Base-by-base conservation (phyloP, 2,797 vertebrate genomes). In the Chloroceryle amazona region DNA sequence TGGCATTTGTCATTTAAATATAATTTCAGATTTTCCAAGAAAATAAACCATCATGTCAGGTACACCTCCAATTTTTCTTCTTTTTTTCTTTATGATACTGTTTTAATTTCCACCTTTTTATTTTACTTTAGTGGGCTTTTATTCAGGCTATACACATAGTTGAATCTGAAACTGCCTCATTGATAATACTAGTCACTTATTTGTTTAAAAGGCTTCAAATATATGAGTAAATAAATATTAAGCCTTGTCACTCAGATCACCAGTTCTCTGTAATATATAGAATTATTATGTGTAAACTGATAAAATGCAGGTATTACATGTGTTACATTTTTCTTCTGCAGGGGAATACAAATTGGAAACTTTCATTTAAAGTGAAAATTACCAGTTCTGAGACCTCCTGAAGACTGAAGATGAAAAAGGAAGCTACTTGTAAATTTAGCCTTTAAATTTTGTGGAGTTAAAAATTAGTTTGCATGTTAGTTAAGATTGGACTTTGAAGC, bases 41-140 rank as follows among this genome's bases (percentile, higher is more conserved):
- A 73, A 89, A 60, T 44, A 39, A 94, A 72, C 19, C 2, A 11
- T 35, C 10, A 16, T 31, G 26, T 70, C 39, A 72, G 25, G 73
- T 84, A 14, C 17, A 46, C 8, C 44, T 16, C 58, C 1, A 49
- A 11, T 71, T 42, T 57, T 39, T 2, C 22, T 92, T 60, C 14
- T 54, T 28, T 28, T 0, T 0, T 54, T 17, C 26, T 79, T 42
- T 33, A 86, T 7, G 3, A 62, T 35, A 2, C 7, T 66, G 23
- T 51, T 67, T n/a, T 65, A 62, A 72, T 82, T 58, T 21, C 41
- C 21, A 31, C 26, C 25, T 49, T 14, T 37, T 37, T 37, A 12
- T 12, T 11, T 39, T 39, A 5, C 13, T 39, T 13, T 39, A 57
- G 5, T 20, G 6, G 17, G 3, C 10, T 57, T 83, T 90, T n/a